Percentiles rank a stretch among this genome's conserved stretches.
phyloP scores from a whole-genome alignment of 2,797 vertebrate genomes.

The Halcyon leucocephala region DNA sequence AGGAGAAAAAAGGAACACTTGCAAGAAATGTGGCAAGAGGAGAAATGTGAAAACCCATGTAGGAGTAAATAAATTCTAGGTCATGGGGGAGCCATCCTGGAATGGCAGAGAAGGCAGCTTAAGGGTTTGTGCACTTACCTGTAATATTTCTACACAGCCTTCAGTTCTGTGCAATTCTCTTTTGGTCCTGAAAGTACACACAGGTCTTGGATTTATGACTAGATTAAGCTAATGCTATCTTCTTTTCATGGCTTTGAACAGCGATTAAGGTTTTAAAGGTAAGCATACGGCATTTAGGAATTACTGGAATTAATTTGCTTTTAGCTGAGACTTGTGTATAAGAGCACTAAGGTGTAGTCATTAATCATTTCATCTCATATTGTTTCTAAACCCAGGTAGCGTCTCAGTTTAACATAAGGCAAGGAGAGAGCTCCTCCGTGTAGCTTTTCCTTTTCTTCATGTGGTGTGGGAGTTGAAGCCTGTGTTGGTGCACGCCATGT shows the following conservation, averaged over 20 bases:
- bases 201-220: neutral
- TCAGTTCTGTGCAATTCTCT: neutral
- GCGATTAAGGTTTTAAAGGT: neutral
- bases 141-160: neutral
- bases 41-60: neutral
- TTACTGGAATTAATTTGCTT: neutral
- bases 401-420: neutral
- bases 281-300: neutral
- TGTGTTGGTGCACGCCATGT: rapidly evolving
- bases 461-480: neutral
- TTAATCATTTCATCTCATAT: neutral
- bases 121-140: neutral
- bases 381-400: neutral
- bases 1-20: neutral
- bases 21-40: neutral
- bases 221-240: neutral
- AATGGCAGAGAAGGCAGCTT: neutral
- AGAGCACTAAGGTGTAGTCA: neutral
- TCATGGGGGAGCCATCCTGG: neutral
- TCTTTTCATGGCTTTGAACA: neutral
- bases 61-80: neutral
- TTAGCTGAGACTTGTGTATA: neutral
- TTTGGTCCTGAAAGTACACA: neutral
- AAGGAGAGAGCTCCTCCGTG: neutral
- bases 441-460: neutral